Percentiles rank a stretch among this genome's conserved stretches.
Conservation (phyloP, 2,113 vertebrate genomes). For the Psilopsiagon aurifrons region DNA sequence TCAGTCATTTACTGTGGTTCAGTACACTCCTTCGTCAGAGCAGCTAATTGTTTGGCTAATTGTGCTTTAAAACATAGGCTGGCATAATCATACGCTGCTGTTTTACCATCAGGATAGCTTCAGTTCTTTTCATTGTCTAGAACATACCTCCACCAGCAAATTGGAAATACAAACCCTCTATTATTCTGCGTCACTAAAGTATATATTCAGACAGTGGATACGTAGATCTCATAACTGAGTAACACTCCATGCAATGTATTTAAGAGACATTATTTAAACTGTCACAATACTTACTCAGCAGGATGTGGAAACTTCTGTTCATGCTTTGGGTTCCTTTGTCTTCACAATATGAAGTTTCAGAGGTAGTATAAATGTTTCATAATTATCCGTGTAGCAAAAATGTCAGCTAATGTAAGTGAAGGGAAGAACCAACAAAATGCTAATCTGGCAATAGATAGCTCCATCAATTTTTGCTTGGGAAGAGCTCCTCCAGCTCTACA, state of each 20-base stretch:
- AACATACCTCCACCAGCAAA: not conserved
- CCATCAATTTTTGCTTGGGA: not conserved
- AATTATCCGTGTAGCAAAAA: not conserved
- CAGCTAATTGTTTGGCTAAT: not conserved
- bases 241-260: not conserved
- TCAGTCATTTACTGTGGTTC: not conserved
- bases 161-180: not conserved
- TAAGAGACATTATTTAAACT: not conserved
- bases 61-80: not conserved
- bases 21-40: not conserved
- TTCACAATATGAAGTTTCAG: not conserved
- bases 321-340: not conserved
- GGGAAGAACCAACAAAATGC: fast-evolving
- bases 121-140: not conserved
- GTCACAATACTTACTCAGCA: conserved; percentile 34
- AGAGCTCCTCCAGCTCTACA: not conserved
- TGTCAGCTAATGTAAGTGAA: not conserved
- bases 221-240: not conserved
- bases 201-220: not conserved
- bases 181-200: conserved; percentile 2
- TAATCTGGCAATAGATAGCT: not conserved
- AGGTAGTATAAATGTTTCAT: not conserved
- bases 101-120: not conserved
- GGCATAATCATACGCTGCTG: not conserved
- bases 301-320: conserved; percentile 58